Percentiles rank a stretch among this genome's conserved stretches.
Evolutionary conservation across 2,797 vertebrate genomes (phyloP).

Genomic region (Spea hammondii): DNA sequence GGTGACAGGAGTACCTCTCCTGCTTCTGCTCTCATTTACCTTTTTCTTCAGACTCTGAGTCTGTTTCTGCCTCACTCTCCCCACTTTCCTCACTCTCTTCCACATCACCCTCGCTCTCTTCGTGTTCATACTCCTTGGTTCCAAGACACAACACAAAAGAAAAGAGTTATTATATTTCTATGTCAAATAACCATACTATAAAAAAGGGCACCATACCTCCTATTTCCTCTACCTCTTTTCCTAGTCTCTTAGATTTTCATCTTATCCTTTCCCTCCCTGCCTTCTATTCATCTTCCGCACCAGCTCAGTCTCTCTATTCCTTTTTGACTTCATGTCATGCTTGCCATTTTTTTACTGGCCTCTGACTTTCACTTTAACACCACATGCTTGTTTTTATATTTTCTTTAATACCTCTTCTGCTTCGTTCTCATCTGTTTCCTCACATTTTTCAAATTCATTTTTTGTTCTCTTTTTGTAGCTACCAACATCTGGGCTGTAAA

Average conservation of each 20-base stretch:
- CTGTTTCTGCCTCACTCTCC: slow-evolving; percentile 90
- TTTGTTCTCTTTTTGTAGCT: slow-evolving; percentile 85
- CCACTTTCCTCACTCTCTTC: slow-evolving; percentile 89
- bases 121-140: slow-evolving; percentile 75
- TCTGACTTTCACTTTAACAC: too few relatives aligned
- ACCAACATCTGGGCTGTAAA: slow-evolving; percentile 82
- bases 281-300: background rate
- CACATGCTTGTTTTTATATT: background rate
- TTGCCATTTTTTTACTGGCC: too few relatives aligned
- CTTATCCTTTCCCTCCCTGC: background rate
- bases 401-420: slow-evolving; percentile 73
- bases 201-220: too few relatives aligned
- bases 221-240: background rate
- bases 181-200: too few relatives aligned
- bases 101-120: slow-evolving; percentile 91
- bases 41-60: slow-evolving; percentile 92
- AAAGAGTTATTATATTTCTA: background rate
- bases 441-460: slow-evolving; percentile 72
- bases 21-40: slow-evolving; percentile 62
- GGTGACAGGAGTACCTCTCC: background rate
- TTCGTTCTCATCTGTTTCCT: slow-evolving; percentile 86
- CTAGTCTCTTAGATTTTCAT: background rate
- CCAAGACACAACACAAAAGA: background rate
- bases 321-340: too few relatives aligned
- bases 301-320: background rate